Base-by-base conservation (phyloP, 2,113 vertebrate species). In the Tauraco erythrolophus region DNA sequence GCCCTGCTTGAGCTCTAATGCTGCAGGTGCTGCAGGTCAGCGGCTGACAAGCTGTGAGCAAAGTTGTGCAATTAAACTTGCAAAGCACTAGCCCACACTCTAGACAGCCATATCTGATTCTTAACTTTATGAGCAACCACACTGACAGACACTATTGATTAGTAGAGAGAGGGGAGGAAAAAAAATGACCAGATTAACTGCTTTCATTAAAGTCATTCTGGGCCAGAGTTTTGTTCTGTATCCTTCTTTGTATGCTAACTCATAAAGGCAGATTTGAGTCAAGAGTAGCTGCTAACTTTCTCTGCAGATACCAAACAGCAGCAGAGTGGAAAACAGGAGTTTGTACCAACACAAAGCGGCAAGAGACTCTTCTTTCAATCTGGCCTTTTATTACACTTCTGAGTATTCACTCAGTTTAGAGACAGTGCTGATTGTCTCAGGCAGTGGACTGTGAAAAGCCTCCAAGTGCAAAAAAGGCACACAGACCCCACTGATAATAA, bases 51-150 rank as follows among this genome's bases (percentile, higher is more conserved):
- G 88, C 84, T 85, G 76, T 48, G 66, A 93, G 82, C 65, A 35
- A 65, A 71, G n/a, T 69, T 95, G 94, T 61, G 92, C 27, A 97
- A 94, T 91, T 75, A 22, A 91, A 94, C 70, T 95, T 95, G 96
- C 95, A 94, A 92, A 95, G 95, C 74, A 72, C 7, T 86, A 87
- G 35, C 97, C 96, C 86, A 96, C 94, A 43, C 77, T 92, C 39
- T 75, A 82, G 58, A 4, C 76, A 68, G 92, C 48, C 22, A 56
- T 89, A 66, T 88, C 89, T 91, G 93, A 93, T 94, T 74, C 80
- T 81, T 65, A 37, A 65, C 68, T 76, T 96, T 80, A 50, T 16
- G 22, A 91, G 76, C 83, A 71, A 5, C 60, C 86, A 61, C 87
- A 88, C 30, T 60, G 77, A 85, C 84, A 94, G 30, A 71, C 18